A percentile compares a stretch with the other conserved stretches of the same genome.
phyloP scores from a whole-genome alignment of 2,888 invertebrate species.

The Drosophila macrospina region DNA sequence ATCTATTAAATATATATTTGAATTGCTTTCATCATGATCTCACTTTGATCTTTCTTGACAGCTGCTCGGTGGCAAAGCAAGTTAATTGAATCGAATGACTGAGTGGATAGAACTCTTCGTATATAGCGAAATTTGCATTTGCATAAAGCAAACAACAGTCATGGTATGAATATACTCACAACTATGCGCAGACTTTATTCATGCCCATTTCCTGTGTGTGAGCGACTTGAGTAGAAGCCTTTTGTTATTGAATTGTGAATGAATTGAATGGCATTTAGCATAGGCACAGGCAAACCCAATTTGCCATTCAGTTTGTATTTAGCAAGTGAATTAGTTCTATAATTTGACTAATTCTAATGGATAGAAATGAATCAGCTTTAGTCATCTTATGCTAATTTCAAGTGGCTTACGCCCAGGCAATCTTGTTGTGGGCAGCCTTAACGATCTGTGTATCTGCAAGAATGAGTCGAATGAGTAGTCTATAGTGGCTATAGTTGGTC shows the following conservation, averaged over 20 bases:
- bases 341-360: conserved; percentile 80
- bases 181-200: conserved; percentile 24
- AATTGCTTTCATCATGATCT: conserved; percentile 38
- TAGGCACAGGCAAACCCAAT: too few species aligned
- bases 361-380: conserved; percentile 68
- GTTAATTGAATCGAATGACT: conserved; percentile 51
- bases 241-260: conserved; percentile 59
- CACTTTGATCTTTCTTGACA: conserved; percentile 28
- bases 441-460: conserved; percentile 49
- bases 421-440: conserved; percentile 53
- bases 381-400: conserved; percentile 72
- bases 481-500: too few species aligned
- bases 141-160: conserved; percentile 18
- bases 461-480: too few species aligned
- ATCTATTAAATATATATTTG: conserved; percentile 13
- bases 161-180: background rate
- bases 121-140: conserved; percentile 24
- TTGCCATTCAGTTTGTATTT: conserved; percentile 34
- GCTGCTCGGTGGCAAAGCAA: background rate
- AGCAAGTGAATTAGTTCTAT: conserved; percentile 71
- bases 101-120: conserved; percentile 19
- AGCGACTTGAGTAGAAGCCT: conserved; percentile 39
- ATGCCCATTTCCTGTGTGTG: conserved; percentile 52
- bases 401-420: conserved; percentile 56
- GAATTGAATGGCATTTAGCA: conserved; percentile 50